phyloP scores from a whole-genome alignment of 2,797 vertebrate genomes.

The Semotilus atromaculatus region DNA sequence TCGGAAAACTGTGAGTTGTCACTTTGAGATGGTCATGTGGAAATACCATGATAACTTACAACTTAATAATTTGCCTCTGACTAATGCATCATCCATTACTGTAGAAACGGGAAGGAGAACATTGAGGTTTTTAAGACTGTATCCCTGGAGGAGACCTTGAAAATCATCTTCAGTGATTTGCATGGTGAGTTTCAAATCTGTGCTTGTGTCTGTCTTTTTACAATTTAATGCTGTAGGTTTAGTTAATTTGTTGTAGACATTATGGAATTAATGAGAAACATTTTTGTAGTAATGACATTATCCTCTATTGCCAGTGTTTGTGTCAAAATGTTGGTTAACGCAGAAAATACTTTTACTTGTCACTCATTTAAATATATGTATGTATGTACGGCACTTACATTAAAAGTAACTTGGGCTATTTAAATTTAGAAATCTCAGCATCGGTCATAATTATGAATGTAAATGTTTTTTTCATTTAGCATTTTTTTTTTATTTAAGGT shows the following conservation, averaged over 20 bases:
- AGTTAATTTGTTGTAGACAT: neutral
- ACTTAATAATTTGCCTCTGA: neutral
- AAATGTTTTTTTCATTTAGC: neutral
- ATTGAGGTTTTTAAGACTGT: constrained; percentile 64
- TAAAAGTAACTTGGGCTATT: neutral
- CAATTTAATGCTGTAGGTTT: neutral
- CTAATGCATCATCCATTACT: neutral
- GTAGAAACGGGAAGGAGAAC: constrained; percentile 78
- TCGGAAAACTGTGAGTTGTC: constrained; percentile 84
- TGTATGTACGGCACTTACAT: neutral
- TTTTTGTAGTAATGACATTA: neutral
- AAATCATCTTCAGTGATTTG: constrained; percentile 80
- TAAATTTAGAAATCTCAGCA: neutral
- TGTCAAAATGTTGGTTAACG: neutral
- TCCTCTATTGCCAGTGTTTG: neutral
- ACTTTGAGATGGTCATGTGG: constrained; percentile 16
- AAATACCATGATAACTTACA: neutral
- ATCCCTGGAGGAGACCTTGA: constrained; percentile 73
- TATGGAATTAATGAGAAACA: neutral
- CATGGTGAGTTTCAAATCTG: constrained; percentile 78
- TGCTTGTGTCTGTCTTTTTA: neutral
- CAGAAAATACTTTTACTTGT: neutral
- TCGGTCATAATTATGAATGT: neutral
- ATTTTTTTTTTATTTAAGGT: neutral
- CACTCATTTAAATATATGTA: too few relatives aligned